phyloP scores from a whole-genome alignment of 2,888 invertebrate genomes.

The Machimus atricapillus region DNA sequence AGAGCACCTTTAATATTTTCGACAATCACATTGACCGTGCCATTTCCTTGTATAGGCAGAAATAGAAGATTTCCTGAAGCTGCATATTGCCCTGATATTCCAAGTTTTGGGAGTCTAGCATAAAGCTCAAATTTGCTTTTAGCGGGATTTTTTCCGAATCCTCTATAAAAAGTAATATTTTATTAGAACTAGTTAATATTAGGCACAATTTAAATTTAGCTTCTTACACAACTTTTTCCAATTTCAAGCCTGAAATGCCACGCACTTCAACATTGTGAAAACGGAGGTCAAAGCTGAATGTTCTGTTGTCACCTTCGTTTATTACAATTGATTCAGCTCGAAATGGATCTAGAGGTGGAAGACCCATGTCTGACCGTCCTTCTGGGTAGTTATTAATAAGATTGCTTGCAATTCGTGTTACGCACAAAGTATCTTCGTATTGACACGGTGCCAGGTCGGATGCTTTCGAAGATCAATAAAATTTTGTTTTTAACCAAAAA shows the following conservation, averaged over 20 bases:
- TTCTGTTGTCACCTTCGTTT: not conserved
- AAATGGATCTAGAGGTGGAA: constrained; percentile 44
- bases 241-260: constrained; percentile 36
- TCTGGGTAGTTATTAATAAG: constrained; percentile 45
- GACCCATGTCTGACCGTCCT: constrained; percentile 41
- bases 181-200: not conserved
- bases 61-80: constrained; percentile 62
- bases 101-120: constrained; percentile 54
- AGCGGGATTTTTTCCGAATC: constrained; percentile 44
- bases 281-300: constrained; percentile 33
- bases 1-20: constrained; percentile 57
- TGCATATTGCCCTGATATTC: constrained; percentile 57
- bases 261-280: constrained; percentile 42
- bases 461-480: constrained; percentile 39
- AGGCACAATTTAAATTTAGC: not conserved
- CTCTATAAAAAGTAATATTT: constrained; percentile 30
- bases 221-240: constrained; percentile 46
- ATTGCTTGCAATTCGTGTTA: constrained; percentile 38
- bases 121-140: constrained; percentile 46
- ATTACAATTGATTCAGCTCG: constrained; percentile 18
- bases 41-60: constrained; percentile 62
- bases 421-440: constrained; percentile 45
- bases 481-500: not conserved
- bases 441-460: constrained; percentile 46
- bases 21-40: constrained; percentile 56